Evolutionary conservation across 2,888 invertebrate species (phyloP).

Genomic region (Dynastes hyllus): DNA sequence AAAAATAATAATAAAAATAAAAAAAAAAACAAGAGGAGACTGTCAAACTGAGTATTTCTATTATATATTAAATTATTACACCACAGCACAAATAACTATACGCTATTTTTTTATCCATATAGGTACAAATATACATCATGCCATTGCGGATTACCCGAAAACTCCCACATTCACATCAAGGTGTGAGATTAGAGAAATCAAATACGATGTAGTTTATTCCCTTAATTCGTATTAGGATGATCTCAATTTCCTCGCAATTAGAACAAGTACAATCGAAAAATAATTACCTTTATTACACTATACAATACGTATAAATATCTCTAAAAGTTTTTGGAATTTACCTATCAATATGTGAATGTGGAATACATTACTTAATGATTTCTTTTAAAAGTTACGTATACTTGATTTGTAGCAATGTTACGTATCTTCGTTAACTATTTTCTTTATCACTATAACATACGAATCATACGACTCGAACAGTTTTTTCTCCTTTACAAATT

Average conservation of each 20-base stretch:
- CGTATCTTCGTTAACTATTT: constrained; percentile 67
- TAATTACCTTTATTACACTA: constrained; percentile 33
- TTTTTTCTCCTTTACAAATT: constrained; percentile 58
- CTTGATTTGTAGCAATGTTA: constrained; percentile 69
- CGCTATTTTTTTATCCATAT: constrained; percentile 71
- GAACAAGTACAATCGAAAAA: constrained; percentile 42
- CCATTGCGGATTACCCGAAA: constrained; percentile 66
- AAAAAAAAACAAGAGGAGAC: constrained; percentile 51
- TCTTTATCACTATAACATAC: constrained; percentile 64
- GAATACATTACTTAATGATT: constrained; percentile 37
- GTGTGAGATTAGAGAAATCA: constrained; percentile 62
- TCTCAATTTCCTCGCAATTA: not conserved
- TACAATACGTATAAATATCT: constrained; percentile 40
- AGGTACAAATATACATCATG: constrained; percentile 72
- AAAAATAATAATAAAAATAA: constrained; percentile 52
- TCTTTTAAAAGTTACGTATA: constrained; percentile 67
- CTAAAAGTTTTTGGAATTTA: constrained; percentile 25
- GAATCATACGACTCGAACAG: constrained; percentile 59
- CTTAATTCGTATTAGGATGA: constrained; percentile 50
- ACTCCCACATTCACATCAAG: constrained; percentile 40
- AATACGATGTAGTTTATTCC: constrained; percentile 61
- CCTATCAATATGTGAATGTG: constrained; percentile 35
- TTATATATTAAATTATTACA: constrained; percentile 71
- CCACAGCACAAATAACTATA: constrained; percentile 73
- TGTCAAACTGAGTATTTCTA: constrained; percentile 67